These are phyloP conservation scores for Falco columbarius DNA, from an alignment of 2,797 vertebrate genomes.

Conservation along the genomic window DNA sequence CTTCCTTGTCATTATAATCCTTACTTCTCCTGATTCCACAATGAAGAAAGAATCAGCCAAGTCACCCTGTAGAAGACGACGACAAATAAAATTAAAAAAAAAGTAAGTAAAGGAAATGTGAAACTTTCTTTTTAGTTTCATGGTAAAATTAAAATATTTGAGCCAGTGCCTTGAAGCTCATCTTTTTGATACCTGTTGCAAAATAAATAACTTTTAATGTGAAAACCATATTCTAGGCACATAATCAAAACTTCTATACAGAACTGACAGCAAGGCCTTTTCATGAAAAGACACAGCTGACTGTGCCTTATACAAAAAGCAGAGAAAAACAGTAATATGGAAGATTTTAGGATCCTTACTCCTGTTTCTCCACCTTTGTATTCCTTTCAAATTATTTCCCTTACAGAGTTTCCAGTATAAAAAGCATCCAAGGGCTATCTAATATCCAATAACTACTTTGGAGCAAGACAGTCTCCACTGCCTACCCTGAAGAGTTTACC, in stretches of 20 bases:
- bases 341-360: not conserved
- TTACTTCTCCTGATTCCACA: slow-evolving; percentile 97
- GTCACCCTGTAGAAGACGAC: slow-evolving; percentile 84
- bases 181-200: not conserved
- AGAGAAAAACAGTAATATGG: not conserved
- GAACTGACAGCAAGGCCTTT: not conserved
- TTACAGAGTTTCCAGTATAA: not conserved
- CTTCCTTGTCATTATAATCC: slow-evolving; percentile 96
- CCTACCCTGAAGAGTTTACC: not conserved
- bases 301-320: not conserved
- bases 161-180: not conserved
- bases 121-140: not conserved
- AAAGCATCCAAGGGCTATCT: not conserved
- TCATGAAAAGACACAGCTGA: not conserved
- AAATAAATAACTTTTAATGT: not conserved
- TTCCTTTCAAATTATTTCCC: not conserved
- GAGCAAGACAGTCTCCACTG: not conserved
- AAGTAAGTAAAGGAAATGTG: not conserved
- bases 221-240: not conserved
- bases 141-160: not conserved
- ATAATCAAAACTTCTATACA: not conserved
- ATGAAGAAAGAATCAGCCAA: slow-evolving; percentile 97
- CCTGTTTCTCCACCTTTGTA: not conserved
- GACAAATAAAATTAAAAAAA: not conserved
- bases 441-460: not conserved